Evolutionary conservation across 2,888 invertebrate genomes (phyloP).

Genomic region (Nemurella pictetii): DNA sequence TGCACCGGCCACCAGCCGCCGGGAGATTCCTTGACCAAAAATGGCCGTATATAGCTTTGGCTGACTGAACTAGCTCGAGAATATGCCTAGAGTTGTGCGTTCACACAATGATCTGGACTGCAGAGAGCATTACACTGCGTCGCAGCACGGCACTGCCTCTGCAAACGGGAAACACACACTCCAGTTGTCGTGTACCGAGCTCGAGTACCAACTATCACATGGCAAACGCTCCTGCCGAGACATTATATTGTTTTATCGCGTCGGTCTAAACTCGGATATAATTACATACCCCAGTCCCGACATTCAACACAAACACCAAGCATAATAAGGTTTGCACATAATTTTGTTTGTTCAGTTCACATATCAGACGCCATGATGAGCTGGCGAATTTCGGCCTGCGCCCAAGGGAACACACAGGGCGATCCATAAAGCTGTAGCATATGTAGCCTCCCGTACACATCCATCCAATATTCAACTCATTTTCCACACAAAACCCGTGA

Average conservation of each 20-base stretch:
- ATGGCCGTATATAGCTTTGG: neutral
- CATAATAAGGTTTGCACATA: neutral
- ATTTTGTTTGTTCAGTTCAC: neutral
- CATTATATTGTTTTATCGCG: too few species aligned
- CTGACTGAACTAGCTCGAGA: too few species aligned
- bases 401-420: too few species aligned
- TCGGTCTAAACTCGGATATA: neutral
- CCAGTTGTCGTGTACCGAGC: too few species aligned
- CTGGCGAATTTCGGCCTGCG: neutral
- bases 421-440: too few species aligned
- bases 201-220: neutral
- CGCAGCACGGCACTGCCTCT: neutral
- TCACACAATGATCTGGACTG: neutral
- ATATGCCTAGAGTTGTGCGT: neutral
- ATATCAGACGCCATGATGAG: neutral
- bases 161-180: neutral
- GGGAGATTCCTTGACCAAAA: conserved; percentile 14
- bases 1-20: neutral
- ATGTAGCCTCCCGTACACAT: too few species aligned
- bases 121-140: neutral
- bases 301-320: neutral
- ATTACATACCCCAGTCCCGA: neutral
- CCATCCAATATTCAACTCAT: too few species aligned
- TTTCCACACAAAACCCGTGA: neutral
- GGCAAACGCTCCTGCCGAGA: too few species aligned